Base-by-base conservation (phyloP, 2,113 vertebrate species). In the Paramormyrops kingsleyae region DNA sequence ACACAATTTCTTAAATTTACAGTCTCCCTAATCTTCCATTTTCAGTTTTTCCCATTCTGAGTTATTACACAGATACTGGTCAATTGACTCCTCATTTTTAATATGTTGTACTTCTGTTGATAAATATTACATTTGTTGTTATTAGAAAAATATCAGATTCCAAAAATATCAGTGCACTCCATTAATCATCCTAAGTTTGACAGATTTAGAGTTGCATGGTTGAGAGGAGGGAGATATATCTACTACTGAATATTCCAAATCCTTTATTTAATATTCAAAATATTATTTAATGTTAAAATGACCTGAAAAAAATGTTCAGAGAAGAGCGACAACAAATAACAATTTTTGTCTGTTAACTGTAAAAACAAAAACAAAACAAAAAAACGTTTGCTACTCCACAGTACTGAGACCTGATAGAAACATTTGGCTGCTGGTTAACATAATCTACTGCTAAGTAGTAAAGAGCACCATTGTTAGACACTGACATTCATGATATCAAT, bases 391-490 rank as follows among this genome's bases (percentile, higher is more conserved):
- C 19, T 42, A 88, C 31, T 56, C 49, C 85, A 89, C 39, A 89
- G 74, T 35, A 19, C 31, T 39, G n/a, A 84, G 49, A 19, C 19
- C 27, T 89, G 47, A 83, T 50, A 84, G 39, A 56, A 46, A 59
- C 35, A 56, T 47, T 89, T 44, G 15, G 35, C 31, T 53, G 39
- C 50, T 53, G 21, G 2, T 42, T 50, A 52, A 89, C 59, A 49
- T 21, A 62, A 91, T 94, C 88, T 88, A 90, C 90, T 91, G 83
- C 84, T 90, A 46, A 31, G 87, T 89, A 90, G 89, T 89, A 88
- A 44, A 91, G 91, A 95, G 95, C 95, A 95, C 94, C 93, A 13
- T 90, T 94, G n/a, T 90, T 91, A 46, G 88, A 91, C 24, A 86
- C 88, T 6, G n/a, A 90, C 90, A 91, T 92, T 93, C 89, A 87